Evolutionary conservation across 2,113 vertebrate species (phyloP), one percentile per base, ranked within the genome.

Genomic region (Sitta europaea): DNA sequence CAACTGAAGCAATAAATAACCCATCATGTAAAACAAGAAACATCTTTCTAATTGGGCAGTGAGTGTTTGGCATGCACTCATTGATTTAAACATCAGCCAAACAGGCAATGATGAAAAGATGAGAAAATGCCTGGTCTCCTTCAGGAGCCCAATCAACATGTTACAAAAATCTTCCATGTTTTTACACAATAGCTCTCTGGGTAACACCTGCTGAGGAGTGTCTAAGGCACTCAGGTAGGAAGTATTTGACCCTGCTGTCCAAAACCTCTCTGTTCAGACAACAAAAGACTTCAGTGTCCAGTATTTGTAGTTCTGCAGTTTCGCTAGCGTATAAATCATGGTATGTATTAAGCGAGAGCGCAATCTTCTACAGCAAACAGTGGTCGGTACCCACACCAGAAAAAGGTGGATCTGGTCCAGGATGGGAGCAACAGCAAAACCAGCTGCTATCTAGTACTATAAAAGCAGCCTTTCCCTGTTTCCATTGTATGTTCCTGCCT

Each of bases 81-180:
- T 77, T 81, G 94, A 94, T 93, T 94, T 86, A 90, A 95, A 82
- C 72, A 79, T 80, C 83, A 86, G 72, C 55, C 88, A 92, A 93
- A 77, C 59, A 86, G 82, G 82, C 88, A 93, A 93, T 86, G 75
- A 94, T 83, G 82, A 71, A 74, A 96, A 92, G 71, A 95, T 94
- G 88, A 92, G 68, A 80, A 93, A 96, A 89, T 68, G 53, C 80
- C 65, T 72, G 17, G 35, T 93, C 51, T 94, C 73, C 63, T 80
- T 74, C 68, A 74, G 74, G 65, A 80, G 82, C 36, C 65, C n/a
- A 71, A 74, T 95, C 94, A 93, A 90, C 74, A 33, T 15, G n/a
- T 85, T 72, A 77, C 36, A 79, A 50, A 90, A 88, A 63, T 55
- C 51, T 59, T 70, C 14, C 53, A 45, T 5, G 18, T 40, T 88